Conservation (phyloP, 2,888 invertebrate genomes). For the Caenorhabditis japonica region DNA sequence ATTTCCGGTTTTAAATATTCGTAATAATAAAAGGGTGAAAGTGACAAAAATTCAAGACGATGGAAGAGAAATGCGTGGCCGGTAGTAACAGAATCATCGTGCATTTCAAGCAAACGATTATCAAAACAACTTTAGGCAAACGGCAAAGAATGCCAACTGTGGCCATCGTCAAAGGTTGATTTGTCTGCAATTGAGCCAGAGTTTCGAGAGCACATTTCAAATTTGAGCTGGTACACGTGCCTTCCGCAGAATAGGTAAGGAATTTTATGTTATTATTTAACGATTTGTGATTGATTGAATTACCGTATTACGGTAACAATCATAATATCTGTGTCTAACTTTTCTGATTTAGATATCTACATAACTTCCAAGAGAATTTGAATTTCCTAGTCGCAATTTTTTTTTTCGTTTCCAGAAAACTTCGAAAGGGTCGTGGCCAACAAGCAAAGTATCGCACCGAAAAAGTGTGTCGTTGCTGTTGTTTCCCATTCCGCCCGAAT, state of each 20-base stretch:
- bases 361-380: too few relatives aligned
- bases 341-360: too few relatives aligned
- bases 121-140: constrained; percentile 66
- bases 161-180: constrained; percentile 73
- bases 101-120: too few relatives aligned
- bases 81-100: too few relatives aligned
- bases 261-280: neutral
- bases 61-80: too few relatives aligned
- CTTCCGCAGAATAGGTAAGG: constrained; percentile 68
- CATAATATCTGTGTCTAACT: too few relatives aligned
- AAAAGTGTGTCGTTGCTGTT: constrained; percentile 75
- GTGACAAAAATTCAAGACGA: too few relatives aligned
- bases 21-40: too few relatives aligned
- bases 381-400: too few relatives aligned
- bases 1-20: too few relatives aligned
- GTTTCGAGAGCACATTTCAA: constrained; percentile 69
- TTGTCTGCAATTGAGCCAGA: constrained; percentile 70
- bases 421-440: constrained; percentile 56
- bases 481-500: constrained; percentile 75
- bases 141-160: constrained; percentile 72
- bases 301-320: too few relatives aligned
- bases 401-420: constrained; percentile 46
- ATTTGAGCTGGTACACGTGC: constrained; percentile 74
- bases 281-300: too few relatives aligned
- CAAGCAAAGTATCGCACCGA: constrained; percentile 61